A percentile compares a stretch with the other conserved stretches of the same genome.
Conservation (phyloP, 2,113 vertebrate genomes). For the Danio rerio region GRCz12tu NC_133179.1:11469501-11470000, state of each 20-base stretch:
- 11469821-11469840: background rate
- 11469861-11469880: background rate
- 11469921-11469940: background rate
- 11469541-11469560: conserved; percentile 46
- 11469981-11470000: too few species aligned
- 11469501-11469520: conserved; percentile 35
- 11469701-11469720: conserved; percentile 8
- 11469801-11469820: conserved; percentile 20
- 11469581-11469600: conserved; percentile 42
- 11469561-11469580: conserved; percentile 54
- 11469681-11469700: background rate
- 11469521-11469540: conserved; percentile 31
- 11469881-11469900: conserved; percentile 24
- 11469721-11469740: conserved; percentile 27
- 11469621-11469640: conserved; percentile 44
- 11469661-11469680: conserved; percentile 1
- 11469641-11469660: conserved; percentile 48
- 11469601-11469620: conserved; percentile 46
- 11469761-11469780: conserved; percentile 31
- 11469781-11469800: too few species aligned
- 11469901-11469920: conserved; percentile 12
- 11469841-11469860: conserved; percentile 20
- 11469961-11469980: too few species aligned
- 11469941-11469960: background rate
- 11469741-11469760: conserved; percentile 33